Conservation (phyloP, 1,140 invertebrate species). For the Nixonia krombeini region DNA sequence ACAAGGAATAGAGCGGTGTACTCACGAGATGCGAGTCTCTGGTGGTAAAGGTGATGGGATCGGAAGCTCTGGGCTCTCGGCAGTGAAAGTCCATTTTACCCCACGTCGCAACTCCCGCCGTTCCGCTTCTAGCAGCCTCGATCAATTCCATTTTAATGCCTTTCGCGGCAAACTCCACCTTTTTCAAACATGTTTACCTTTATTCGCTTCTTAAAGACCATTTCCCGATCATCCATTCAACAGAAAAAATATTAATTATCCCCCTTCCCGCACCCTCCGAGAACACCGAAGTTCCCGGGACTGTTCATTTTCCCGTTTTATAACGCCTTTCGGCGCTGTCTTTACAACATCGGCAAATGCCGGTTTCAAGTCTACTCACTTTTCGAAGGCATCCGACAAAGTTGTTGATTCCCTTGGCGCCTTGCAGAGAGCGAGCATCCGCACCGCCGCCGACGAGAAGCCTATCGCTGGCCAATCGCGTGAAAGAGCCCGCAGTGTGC, state of each 20-base stretch:
- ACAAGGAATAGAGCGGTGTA: conserved; percentile 48
- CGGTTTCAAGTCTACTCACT: conserved; percentile 73
- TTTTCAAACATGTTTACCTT: conserved; percentile 36
- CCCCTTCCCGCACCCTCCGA: no score
- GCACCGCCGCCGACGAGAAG: conserved; percentile 92
- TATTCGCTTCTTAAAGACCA: no score
- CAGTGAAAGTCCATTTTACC: conserved; percentile 93
- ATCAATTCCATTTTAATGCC: conserved; percentile 89
- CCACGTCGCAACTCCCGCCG: conserved; percentile 87
- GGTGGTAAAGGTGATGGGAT: conserved; percentile 93
- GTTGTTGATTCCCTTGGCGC: conserved; percentile 88
- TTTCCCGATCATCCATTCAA: no score
- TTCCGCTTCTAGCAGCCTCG: conserved; percentile 87
- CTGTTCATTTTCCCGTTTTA: no score
- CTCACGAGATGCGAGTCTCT: conserved; percentile 89
- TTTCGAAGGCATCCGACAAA: conserved; percentile 96
- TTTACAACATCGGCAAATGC: conserved; percentile 35
- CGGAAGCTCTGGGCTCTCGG: conserved; percentile 85
- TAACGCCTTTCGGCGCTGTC: no score
- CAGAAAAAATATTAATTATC: no score
- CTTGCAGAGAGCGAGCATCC: conserved; percentile 83
- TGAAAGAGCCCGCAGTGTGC: conserved; percentile 92
- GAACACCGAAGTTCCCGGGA: no score
- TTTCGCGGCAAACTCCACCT: conserved; percentile 95
- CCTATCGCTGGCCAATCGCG: conserved; percentile 87